Base-by-base conservation (phyloP, 2,797 vertebrate species). In the Hylomyscus alleni region DNA sequence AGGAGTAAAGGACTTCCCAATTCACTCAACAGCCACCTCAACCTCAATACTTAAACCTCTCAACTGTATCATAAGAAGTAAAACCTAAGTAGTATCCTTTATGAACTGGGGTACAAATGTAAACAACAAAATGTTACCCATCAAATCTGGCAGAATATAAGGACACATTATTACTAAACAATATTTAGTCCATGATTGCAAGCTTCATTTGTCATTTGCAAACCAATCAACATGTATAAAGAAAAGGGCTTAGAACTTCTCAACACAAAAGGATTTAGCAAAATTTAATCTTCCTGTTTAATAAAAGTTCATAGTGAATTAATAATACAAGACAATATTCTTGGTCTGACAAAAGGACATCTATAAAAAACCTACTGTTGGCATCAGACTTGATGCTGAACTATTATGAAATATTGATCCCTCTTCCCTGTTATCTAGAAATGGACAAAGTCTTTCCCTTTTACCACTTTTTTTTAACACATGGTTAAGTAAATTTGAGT, bases 301-400 rank as follows among this genome's bases (percentile, higher is more conserved):
- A 92, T 82, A 93, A 95, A 87, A 89, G 56, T 58, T 90, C 60
- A 82, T n/a, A 89, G 77, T 89, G 62, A 87, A 54, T 90, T 90
- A 94, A 82, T 77, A 89, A 93, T 50, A 90, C 69, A 80, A 92
- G 29, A 17, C 44, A 95, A 86, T 17, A 83, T 86, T 83, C 31
- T 96, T 69, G 10, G 6, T 89, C 52, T 82, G 20, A 93, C 62
- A 87, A 87, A 96, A 89, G 2, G 37, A 47, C 54, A 72, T 72
- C 73, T 89, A 85, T 85, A 65, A 92, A 93, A 97, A 96, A 9
- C 73, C 65, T 88, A 75, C 15, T 75, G 14, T 47, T 86, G 58
- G 52, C 80, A 82, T 89, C 72, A 90, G 47, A 87, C 44, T 83
- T 81, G 83, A 82, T 69, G 44, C 26, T 78, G 93, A 85, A 78